Percentiles rank a stretch among this genome's conserved stretches.
phyloP scores from a whole-genome alignment of 2,113 vertebrate genomes.

The Megalops atlanticus region DNA sequence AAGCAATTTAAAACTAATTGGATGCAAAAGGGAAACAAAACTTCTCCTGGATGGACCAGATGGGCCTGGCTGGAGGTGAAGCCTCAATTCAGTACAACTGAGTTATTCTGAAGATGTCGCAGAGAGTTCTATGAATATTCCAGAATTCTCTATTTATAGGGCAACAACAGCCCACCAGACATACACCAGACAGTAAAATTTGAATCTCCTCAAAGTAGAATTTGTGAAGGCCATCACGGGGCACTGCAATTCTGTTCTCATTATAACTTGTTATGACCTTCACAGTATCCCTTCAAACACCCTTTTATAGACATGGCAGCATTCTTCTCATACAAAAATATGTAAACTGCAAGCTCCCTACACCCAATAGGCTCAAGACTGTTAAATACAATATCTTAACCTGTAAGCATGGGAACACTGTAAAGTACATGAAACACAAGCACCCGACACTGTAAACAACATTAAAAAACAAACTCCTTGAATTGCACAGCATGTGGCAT shows the following conservation, averaged over 20 bases:
- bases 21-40: slow-evolving; percentile 6
- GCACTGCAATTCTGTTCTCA: neutral
- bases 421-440: no score
- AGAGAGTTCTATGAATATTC: neutral
- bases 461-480: no score
- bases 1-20: slow-evolving; percentile 32
- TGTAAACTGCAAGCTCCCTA: neutral
- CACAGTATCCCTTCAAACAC: neutral
- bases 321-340: neutral
- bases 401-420: no score
- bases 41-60: neutral
- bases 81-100: neutral
- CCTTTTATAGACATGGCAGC: neutral
- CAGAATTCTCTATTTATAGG: neutral
- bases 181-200: neutral
- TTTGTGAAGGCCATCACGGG: neutral
- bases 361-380: no score
- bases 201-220: neutral
- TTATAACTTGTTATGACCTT: neutral
- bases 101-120: neutral
- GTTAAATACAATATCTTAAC: no score
- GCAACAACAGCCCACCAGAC: neutral
- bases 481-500: no score
- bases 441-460: no score
- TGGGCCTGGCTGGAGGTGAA: neutral